phyloP scores from a whole-genome alignment of 2,888 invertebrate species.

The Tipula helvola region DNA sequence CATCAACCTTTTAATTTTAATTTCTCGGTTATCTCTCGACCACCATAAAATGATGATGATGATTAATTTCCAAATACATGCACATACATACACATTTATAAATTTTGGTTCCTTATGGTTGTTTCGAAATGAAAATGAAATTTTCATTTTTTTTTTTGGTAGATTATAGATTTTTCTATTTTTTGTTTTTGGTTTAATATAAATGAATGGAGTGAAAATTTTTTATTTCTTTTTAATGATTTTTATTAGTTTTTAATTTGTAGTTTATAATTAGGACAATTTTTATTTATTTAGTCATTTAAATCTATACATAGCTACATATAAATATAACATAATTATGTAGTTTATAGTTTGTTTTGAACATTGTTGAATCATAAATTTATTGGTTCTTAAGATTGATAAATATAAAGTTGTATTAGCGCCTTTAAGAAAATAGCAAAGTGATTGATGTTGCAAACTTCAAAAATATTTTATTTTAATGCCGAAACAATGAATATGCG shows the following conservation, averaged over 20 bases:
- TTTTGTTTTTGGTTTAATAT: background rate
- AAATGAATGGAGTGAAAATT: background rate
- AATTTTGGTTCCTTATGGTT: background rate
- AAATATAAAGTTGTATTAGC: no score
- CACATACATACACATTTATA: background rate
- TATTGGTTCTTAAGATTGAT: background rate
- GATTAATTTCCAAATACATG: background rate
- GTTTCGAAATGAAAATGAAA: background rate
- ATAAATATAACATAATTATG: background rate
- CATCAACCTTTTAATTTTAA: background rate
- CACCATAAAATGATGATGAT: background rate
- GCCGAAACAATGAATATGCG: no score
- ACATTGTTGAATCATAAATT: background rate
- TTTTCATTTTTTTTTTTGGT: background rate
- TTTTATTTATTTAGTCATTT: background rate
- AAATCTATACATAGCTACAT: background rate
- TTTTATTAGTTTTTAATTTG: slow-evolving; percentile 4
- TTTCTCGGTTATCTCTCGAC: background rate
- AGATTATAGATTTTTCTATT: background rate
- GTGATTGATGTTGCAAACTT: no score
- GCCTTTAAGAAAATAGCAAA: no score
- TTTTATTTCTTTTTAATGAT: background rate
- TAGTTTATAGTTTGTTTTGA: background rate
- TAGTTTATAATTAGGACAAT: background rate
- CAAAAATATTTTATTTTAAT: no score